Percentiles rank a stretch among this genome's conserved stretches.
Conservation (phyloP, 2,888 invertebrate genomes). For the Geotrupes spiniger region DNA sequence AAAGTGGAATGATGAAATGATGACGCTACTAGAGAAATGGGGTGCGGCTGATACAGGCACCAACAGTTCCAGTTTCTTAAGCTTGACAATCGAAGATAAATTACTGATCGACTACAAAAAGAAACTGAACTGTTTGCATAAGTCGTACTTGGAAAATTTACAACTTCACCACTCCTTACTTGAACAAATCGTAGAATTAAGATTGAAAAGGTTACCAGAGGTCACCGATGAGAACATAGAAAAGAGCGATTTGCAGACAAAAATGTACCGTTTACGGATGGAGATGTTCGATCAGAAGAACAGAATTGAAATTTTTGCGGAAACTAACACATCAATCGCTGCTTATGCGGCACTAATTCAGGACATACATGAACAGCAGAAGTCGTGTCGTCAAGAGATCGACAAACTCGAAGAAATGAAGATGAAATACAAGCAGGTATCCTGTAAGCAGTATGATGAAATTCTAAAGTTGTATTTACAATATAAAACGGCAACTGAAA, state of each 20-base stretch:
- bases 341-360: slow-evolving; percentile 47
- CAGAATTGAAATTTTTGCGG: slow-evolving; percentile 46
- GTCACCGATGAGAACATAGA: slow-evolving; percentile 41
- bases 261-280: slow-evolving; percentile 43
- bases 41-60: neutral
- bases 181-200: slow-evolving; percentile 42
- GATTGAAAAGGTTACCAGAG: slow-evolving; percentile 39
- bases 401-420: slow-evolving; percentile 42
- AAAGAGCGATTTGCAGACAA: slow-evolving; percentile 42
- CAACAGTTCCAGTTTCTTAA: slow-evolving; percentile 16
- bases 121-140: slow-evolving; percentile 43
- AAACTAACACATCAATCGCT: slow-evolving; percentile 45
- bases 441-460: slow-evolving; percentile 49
- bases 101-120: slow-evolving; percentile 41
- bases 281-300: slow-evolving; percentile 36
- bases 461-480: slow-evolving; percentile 48
- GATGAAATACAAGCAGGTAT: slow-evolving; percentile 46
- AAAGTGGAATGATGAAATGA: neutral
- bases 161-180: slow-evolving; percentile 39
- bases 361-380: slow-evolving; percentile 46
- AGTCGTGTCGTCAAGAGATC: slow-evolving; percentile 43
- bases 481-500: slow-evolving; percentile 46
- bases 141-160: slow-evolving; percentile 43
- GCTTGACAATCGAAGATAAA: slow-evolving; percentile 33
- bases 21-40: neutral